These are phyloP conservation scores for Leptarthrus brevirostris DNA, from an alignment of 2,888 invertebrate species.

Conservation along the genomic window DNA sequence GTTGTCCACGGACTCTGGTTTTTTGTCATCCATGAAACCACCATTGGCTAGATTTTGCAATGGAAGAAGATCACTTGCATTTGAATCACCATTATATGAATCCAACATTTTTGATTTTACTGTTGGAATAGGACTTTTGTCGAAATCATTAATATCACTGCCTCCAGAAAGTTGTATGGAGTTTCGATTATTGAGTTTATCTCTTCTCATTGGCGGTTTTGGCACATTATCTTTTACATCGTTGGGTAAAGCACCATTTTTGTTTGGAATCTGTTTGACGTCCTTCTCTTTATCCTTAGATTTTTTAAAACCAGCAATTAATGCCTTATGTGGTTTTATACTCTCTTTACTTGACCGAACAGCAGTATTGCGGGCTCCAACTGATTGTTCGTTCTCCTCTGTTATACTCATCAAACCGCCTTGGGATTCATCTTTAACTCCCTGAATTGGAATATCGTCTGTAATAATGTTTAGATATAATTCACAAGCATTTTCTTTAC, in stretches of 20 bases:
- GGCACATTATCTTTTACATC: slow-evolving; percentile 32
- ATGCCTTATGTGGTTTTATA: slow-evolving; percentile 62
- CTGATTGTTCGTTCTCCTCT: slow-evolving; percentile 62
- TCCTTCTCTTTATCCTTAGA: slow-evolving; percentile 66
- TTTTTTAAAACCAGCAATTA: slow-evolving; percentile 67
- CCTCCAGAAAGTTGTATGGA: slow-evolving; percentile 49
- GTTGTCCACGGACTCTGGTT: slow-evolving; percentile 50
- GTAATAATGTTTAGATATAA: slow-evolving; percentile 60
- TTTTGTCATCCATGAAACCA: slow-evolving; percentile 59
- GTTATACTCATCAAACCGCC: slow-evolving; percentile 64
- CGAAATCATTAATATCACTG: slow-evolving; percentile 50
- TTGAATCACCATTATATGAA: slow-evolving; percentile 6
- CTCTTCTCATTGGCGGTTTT: slow-evolving; percentile 51
- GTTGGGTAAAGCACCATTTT: slow-evolving; percentile 7
- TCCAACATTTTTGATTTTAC: slow-evolving; percentile 50
- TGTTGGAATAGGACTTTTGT: slow-evolving; percentile 54
- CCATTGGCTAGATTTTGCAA: slow-evolving; percentile 64
- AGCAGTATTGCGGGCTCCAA: slow-evolving; percentile 62
- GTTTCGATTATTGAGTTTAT: slow-evolving; percentile 45
- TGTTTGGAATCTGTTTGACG: slow-evolving; percentile 48
- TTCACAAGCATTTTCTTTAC: slow-evolving; percentile 2
- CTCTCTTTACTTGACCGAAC: slow-evolving; percentile 66
- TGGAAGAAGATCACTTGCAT: slow-evolving; percentile 61
- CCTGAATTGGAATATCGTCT: slow-evolving; percentile 92
- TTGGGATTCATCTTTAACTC: slow-evolving; percentile 59